A percentile compares a stretch with the other conserved stretches of the same genome.
These are phyloP conservation scores for Melanotaenia pygmaea DNA, from an alignment of 2,797 vertebrate genomes.

Conservation along the genomic window DNA sequence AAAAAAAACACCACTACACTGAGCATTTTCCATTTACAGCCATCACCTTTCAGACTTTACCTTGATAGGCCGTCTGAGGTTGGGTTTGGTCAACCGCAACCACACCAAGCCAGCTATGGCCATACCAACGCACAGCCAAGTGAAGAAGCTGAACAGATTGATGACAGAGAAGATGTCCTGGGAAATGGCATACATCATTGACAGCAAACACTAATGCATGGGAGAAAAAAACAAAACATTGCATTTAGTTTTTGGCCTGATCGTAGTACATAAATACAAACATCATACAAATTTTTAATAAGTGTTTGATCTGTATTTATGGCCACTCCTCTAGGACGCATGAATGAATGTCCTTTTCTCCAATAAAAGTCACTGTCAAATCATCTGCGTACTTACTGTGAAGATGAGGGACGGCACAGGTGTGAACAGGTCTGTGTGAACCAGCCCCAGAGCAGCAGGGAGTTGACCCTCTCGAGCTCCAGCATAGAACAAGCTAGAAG, in stretches of 20 bases:
- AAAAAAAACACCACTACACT: not conserved
- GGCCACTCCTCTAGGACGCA: not conserved
- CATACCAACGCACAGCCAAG: conserved; percentile 84
- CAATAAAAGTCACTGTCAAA: not conserved
- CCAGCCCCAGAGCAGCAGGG: conserved; percentile 81
- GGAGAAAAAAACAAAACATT: not conserved
- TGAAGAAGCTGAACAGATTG: conserved; percentile 86
- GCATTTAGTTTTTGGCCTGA: conserved; percentile 5
- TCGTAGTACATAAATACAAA: not conserved
- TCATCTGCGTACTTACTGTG: conserved; percentile 68
- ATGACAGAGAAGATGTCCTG: conserved; percentile 85
- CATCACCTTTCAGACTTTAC: conserved; percentile 49
- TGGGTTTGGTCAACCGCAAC: conserved; percentile 78
- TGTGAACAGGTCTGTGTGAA: conserved; percentile 84
- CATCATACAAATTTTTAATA: not conserved
- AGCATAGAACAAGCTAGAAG: conserved; percentile 80
- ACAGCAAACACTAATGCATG: conserved; percentile 77
- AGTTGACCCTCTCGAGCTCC: conserved; percentile 83
- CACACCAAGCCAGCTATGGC: conserved; percentile 82
- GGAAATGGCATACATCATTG: conserved; percentile 83
- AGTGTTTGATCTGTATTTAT: not conserved
- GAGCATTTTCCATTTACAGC: not conserved
- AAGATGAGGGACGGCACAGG: conserved; percentile 84
- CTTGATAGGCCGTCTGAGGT: conserved; percentile 81
- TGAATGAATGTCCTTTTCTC: not conserved